phyloP scores from a whole-genome alignment of 1,140 invertebrate species.

The Aphaenogaster rudis region DNA sequence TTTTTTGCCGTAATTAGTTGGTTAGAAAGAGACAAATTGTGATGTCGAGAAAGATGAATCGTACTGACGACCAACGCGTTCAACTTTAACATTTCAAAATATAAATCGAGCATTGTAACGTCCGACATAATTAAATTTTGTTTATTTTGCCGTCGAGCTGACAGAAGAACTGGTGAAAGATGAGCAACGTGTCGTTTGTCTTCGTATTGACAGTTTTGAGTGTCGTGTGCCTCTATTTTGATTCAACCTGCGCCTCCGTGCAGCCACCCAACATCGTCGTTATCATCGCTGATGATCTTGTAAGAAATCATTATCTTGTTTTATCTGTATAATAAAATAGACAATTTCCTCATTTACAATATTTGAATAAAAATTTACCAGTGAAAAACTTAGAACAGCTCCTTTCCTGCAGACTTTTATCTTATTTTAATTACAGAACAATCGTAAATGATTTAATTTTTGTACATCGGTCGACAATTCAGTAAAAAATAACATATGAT shows the following conservation, averaged over 20 bases:
- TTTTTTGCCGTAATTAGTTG: neutral
- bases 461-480: too few species aligned
- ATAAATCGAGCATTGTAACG: neutral
- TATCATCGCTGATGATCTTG: slow-evolving; percentile 89
- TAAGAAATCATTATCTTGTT: slow-evolving; percentile 77
- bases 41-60: neutral
- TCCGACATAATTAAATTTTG: neutral
- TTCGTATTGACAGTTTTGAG: neutral
- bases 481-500: neutral
- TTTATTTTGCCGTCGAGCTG: neutral
- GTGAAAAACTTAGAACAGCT: neutral
- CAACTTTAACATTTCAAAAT: neutral
- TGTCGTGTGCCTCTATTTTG: neutral
- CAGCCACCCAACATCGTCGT: slow-evolving; percentile 87
- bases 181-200: neutral
- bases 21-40: neutral
- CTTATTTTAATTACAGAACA: neutral
- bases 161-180: neutral
- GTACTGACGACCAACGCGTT: neutral
- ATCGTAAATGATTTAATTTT: neutral
- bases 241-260: neutral
- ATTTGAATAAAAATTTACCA: neutral
- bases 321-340: neutral
- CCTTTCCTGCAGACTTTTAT: neutral
- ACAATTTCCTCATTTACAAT: neutral